phyloP scores from a whole-genome alignment of 2,797 vertebrate genomes.

The Alca torda region DNA sequence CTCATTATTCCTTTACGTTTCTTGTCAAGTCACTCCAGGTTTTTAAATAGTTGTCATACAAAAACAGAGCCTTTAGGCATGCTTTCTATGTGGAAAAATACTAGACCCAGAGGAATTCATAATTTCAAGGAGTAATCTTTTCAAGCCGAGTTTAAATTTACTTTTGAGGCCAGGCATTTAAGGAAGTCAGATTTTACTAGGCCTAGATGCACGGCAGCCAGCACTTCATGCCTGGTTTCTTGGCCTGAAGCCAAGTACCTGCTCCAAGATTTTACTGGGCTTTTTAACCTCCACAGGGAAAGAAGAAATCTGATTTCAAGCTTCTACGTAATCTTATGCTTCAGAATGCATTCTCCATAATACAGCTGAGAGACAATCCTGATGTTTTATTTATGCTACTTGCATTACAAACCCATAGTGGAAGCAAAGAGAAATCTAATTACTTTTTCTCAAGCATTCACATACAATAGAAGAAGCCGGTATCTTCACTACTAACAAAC shows the following conservation, averaged over 20 bases:
- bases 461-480: background rate
- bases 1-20: background rate
- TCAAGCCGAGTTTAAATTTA: background rate
- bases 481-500: background rate
- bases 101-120: background rate
- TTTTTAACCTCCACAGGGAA: background rate
- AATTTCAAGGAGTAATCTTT: background rate
- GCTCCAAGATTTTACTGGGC: background rate
- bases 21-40: background rate
- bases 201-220: background rate
- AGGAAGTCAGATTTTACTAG: background rate
- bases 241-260: background rate
- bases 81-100: background rate
- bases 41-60: background rate
- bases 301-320: background rate
- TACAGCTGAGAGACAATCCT: background rate
- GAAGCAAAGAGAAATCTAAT: background rate
- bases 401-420: background rate
- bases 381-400: constrained; percentile 8
- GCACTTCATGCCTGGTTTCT: background rate
- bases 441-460: background rate
- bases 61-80: background rate
- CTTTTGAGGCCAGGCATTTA: background rate
- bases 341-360: background rate
- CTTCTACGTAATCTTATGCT: background rate